phyloP scores from a whole-genome alignment of 2,797 vertebrate species.

The Darevskia nairensis region DNA sequence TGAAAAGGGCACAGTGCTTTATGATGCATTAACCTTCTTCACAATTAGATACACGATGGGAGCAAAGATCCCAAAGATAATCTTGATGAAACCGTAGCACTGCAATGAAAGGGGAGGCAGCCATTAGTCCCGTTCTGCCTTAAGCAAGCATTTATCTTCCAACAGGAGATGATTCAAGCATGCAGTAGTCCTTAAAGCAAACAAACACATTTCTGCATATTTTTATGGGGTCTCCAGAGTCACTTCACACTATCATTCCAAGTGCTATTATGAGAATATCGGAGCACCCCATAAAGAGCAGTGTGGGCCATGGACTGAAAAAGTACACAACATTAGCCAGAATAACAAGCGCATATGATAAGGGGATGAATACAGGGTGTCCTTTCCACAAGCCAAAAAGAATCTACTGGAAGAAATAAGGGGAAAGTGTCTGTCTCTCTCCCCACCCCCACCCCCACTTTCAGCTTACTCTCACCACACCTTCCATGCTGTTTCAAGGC shows the following conservation, averaged over 20 bases:
- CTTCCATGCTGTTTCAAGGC: no score
- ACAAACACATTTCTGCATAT: background rate
- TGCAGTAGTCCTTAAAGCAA: background rate
- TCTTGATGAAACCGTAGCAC: background rate
- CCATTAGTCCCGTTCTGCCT: background rate
- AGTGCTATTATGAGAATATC: background rate
- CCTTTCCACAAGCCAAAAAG: no score
- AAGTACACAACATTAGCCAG: fast-evolving
- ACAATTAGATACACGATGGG: slow-evolving; percentile 54
- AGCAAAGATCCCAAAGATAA: slow-evolving; percentile 53
- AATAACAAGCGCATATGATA: background rate
- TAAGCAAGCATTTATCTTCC: slow-evolving; percentile 8
- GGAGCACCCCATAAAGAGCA: background rate
- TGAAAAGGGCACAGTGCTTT: slow-evolving; percentile 67
- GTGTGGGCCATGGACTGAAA: background rate
- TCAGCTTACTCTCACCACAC: no score
- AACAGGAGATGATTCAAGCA: background rate
- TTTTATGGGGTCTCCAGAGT: background rate
- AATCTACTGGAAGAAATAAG: no score
- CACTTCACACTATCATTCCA: background rate
- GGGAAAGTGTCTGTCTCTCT: no score
- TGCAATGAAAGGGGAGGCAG: slow-evolving; percentile 6
- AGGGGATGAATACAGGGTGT: background rate
- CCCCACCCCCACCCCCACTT: no score
- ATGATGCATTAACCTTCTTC: slow-evolving; percentile 73